A percentile compares a stretch with the other conserved stretches of the same genome.
These are phyloP conservation scores for Ibycter americanus DNA, from an alignment of 2,797 vertebrate species.

Conservation along the genomic window DNA sequence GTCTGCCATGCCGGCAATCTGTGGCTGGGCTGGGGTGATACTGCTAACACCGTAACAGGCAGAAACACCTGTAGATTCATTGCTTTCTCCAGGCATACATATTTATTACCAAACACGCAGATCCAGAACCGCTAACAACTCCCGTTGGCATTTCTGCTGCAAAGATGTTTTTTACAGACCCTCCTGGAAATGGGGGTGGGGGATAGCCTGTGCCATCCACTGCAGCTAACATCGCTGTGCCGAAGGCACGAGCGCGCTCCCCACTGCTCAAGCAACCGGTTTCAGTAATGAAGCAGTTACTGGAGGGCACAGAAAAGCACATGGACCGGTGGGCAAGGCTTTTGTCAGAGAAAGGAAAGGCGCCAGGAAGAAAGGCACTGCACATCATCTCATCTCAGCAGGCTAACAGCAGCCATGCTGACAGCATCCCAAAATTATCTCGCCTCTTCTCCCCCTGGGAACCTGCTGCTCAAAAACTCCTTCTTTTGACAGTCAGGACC, in stretches of 20 bases:
- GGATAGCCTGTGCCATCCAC: background rate
- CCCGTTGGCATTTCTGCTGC: accelerated
- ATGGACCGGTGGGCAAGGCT: background rate
- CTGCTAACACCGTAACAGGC: background rate
- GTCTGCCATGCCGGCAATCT: background rate
- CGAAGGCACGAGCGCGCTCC: background rate
- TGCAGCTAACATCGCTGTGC: accelerated
- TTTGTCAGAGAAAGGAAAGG: background rate
- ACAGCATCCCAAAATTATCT: background rate
- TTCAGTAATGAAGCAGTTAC: background rate
- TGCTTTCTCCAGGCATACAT: accelerated
- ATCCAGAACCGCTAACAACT: background rate
- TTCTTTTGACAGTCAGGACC: accelerated
- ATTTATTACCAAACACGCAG: background rate
- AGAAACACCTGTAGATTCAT: background rate
- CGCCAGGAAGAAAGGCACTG: background rate
- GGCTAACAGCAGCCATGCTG: background rate
- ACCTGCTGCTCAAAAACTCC: background rate
- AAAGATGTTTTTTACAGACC: no score
- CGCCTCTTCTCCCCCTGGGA: background rate
- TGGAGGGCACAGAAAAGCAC: background rate
- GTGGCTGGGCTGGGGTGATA: background rate
- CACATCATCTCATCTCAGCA: accelerated
- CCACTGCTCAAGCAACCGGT: background rate
- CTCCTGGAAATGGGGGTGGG: accelerated